phyloP scores from a whole-genome alignment of 2,888 invertebrate genomes.

The Gandaritis pyraliata region DNA sequence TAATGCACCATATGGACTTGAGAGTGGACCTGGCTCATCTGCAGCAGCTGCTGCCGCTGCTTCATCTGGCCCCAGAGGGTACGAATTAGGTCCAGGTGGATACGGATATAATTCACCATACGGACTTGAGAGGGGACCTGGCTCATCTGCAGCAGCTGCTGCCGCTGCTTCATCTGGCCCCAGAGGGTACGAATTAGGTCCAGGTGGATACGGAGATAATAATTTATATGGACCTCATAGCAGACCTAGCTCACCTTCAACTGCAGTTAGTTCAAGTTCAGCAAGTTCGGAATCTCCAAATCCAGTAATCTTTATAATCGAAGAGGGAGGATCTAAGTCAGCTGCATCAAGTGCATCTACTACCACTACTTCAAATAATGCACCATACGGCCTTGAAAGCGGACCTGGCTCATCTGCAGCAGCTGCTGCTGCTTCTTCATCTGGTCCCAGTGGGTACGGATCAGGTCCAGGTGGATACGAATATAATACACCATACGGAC shows the following conservation, averaged over 20 bases:
- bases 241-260: conserved; percentile 25
- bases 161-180: conserved; percentile 6
- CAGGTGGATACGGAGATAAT: neutral
- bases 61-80: no score
- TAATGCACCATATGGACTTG: neutral
- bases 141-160: conserved; percentile 20
- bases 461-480: conserved; percentile 14
- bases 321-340: no score
- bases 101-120: no score
- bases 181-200: no score
- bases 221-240: no score
- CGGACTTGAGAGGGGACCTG: neutral
- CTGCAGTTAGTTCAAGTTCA: no score
- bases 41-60: neutral
- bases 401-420: no score
- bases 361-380: conserved; percentile 24
- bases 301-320: no score
- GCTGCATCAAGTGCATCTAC: conserved; percentile 24
- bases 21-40: neutral
- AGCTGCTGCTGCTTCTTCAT: neutral
- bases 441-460: conserved; percentile 1
- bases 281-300: no score
- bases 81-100: no score
- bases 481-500: no score
- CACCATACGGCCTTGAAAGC: no score